Percentiles rank a stretch among this genome's conserved stretches.
Evolutionary conservation across 2,797 vertebrate species (phyloP).

Genomic region (Silurus lanzhouensis): DNA sequence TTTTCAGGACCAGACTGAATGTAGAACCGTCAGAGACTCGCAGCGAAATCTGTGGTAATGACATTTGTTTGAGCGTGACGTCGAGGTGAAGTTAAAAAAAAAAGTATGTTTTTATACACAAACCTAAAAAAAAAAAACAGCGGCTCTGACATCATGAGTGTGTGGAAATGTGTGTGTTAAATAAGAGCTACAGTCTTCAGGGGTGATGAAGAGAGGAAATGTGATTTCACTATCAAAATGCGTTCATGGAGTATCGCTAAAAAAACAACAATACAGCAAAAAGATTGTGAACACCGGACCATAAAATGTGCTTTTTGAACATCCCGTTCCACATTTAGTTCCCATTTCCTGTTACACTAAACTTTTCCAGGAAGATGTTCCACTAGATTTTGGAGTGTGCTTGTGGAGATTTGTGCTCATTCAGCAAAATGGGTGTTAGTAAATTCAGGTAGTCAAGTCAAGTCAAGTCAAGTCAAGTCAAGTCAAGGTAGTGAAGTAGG

Average conservation of each 20-base stretch:
- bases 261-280: neutral
- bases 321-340: too few relatives aligned
- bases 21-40: slow-evolving; percentile 13
- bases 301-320: too few relatives aligned
- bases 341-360: too few relatives aligned
- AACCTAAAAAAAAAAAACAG: neutral
- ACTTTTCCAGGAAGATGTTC: too few relatives aligned
- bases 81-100: neutral
- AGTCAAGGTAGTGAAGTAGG: too few relatives aligned
- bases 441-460: too few relatives aligned
- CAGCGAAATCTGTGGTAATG: neutral
- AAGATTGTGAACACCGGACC: too few relatives aligned
- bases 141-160: neutral
- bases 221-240: neutral
- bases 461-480: too few relatives aligned
- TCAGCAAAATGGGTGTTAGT: too few relatives aligned
- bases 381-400: too few relatives aligned
- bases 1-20: slow-evolving; percentile 44
- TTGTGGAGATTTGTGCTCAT: too few relatives aligned
- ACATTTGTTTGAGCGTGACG: neutral
- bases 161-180: neutral
- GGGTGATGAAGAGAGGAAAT: neutral
- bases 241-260: neutral
- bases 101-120: too few relatives aligned
- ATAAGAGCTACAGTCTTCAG: neutral